Conservation (phyloP, 1,140 invertebrate species). For the Daktulosphaira vitifoliae region DNA sequence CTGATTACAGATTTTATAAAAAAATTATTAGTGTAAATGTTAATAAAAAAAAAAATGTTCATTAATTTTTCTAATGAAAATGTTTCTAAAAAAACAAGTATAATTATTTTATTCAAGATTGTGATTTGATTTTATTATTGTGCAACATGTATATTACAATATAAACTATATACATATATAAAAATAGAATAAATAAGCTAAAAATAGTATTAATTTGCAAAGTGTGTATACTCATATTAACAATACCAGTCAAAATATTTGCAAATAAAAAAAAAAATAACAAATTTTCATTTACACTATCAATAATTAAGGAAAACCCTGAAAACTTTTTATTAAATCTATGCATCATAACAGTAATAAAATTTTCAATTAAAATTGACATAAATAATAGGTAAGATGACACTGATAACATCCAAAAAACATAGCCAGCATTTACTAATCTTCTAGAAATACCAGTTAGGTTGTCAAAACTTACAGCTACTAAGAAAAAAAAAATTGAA, state of each 20-base stretch:
- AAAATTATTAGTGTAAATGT: too few relatives aligned
- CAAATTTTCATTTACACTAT: slow-evolving; percentile 64
- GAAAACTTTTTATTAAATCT: slow-evolving; percentile 20
- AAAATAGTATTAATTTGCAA: slow-evolving; percentile 45
- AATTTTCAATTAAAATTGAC: slow-evolving; percentile 36
- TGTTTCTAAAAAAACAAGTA: too few relatives aligned
- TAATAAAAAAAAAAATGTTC: too few relatives aligned
- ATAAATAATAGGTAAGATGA: slow-evolving; percentile 40
- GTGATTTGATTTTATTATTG: slow-evolving; percentile 13
- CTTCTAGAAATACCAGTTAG: slow-evolving; percentile 55
- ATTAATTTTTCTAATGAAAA: too few relatives aligned
- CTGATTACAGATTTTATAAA: too few relatives aligned
- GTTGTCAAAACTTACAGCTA: slow-evolving; percentile 45
- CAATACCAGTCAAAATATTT: slow-evolving; percentile 68
- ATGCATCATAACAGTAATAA: slow-evolving; percentile 9
- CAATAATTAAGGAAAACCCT: slow-evolving; percentile 45
- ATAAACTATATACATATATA: slow-evolving; percentile 49
- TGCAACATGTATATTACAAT: slow-evolving; percentile 8
- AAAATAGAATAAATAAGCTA: slow-evolving; percentile 51
- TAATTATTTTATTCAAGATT: background rate
- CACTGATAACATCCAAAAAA: slow-evolving; percentile 61
- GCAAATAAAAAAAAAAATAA: slow-evolving; percentile 66
- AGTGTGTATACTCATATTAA: slow-evolving; percentile 63
- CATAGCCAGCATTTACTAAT: slow-evolving; percentile 67
- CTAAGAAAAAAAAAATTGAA: slow-evolving; percentile 45